Base-by-base conservation (phyloP, 2,888 invertebrate species). In the Palloptera scutellata region DNA sequence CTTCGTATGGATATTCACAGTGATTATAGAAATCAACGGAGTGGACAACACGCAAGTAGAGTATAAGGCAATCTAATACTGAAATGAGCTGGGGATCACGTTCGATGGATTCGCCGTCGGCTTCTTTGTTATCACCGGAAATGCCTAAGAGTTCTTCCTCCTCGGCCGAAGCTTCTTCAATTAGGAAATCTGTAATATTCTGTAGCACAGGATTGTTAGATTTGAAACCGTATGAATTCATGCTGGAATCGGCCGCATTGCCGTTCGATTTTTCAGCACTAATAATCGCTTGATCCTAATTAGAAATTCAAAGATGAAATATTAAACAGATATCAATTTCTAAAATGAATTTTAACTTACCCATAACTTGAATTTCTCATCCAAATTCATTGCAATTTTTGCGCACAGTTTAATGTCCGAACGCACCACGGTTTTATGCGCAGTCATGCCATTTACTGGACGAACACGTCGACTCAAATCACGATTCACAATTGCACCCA, bases 21-120 rank as follows among this genome's bases (percentile, higher is more conserved):
- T 97, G 97, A 86, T 98, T 98, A 86, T 99, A 99, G 84, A 96
- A 99, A 85, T 99, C 99, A 63, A 99, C 94, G 0, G 98, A 98
- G 85, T 99, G 98, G 0, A 99, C 99, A 57, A 99, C 89, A 60
- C 99, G 90, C 77, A 99, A 86, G 83, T 99, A 99, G 61, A 98
- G 84, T 61, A 99, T 90, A 69, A 99, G 88, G 59, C 92, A 89
- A 79, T 91, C 91, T 62, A 91, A 78, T 67, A 95, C 96, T 70
- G 90, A 88, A 69, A 93, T 87, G 40, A 94, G 84, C 51, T 87
- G 86, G 55, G 91, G 90, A 82, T 94, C 93, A 73, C 92, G 86
- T 76, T 94, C 93, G 12, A 94, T 86, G 19, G 86, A 84, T 68
- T 87, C 87, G 13, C 85, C 85, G 1, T 87, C 86, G 2, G 81